Percentiles rank a stretch among this genome's conserved stretches.
Conservation (phyloP, 2,888 invertebrate species). For the Pasiphila rectangulata region DNA sequence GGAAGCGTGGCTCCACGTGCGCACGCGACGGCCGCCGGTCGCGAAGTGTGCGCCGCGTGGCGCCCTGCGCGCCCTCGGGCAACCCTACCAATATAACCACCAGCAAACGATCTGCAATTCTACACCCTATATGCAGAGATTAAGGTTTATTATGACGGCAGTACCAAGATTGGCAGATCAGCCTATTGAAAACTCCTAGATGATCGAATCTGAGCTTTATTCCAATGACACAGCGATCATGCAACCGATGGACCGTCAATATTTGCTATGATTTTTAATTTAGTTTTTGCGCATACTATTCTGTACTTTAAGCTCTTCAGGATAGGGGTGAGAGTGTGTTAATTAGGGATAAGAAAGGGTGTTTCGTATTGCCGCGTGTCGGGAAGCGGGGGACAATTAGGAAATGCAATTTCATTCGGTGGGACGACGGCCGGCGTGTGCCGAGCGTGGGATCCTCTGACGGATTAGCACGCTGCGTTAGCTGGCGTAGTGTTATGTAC, state of each 20-base stretch:
- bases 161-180: not conserved
- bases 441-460: slow-evolving; percentile 25
- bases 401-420: slow-evolving; percentile 61
- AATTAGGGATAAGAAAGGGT: slow-evolving; percentile 30
- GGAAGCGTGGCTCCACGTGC: slow-evolving; percentile 54
- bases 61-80: slow-evolving; percentile 45
- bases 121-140: slow-evolving; percentile 18
- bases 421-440: slow-evolving; percentile 38
- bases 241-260: slow-evolving; percentile 20
- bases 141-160: slow-evolving; percentile 22
- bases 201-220: slow-evolving; percentile 21
- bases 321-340: slow-evolving; percentile 34
- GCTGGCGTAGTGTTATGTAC: slow-evolving; percentile 19
- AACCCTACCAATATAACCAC: slow-evolving; percentile 29
- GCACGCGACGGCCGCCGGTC: slow-evolving; percentile 71
- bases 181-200: slow-evolving; percentile 7
- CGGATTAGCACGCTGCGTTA: slow-evolving; percentile 26
- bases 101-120: slow-evolving; percentile 29
- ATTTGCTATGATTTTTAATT: slow-evolving; percentile 29
- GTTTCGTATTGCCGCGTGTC: slow-evolving; percentile 70
- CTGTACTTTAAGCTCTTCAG: slow-evolving; percentile 12
- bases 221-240: slow-evolving; percentile 10
- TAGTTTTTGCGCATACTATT: slow-evolving; percentile 21
- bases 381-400: slow-evolving; percentile 71
- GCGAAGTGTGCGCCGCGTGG: slow-evolving; percentile 78